phyloP scores from a whole-genome alignment of 2,888 invertebrate species.

The Hylaea fasciaria region DNA sequence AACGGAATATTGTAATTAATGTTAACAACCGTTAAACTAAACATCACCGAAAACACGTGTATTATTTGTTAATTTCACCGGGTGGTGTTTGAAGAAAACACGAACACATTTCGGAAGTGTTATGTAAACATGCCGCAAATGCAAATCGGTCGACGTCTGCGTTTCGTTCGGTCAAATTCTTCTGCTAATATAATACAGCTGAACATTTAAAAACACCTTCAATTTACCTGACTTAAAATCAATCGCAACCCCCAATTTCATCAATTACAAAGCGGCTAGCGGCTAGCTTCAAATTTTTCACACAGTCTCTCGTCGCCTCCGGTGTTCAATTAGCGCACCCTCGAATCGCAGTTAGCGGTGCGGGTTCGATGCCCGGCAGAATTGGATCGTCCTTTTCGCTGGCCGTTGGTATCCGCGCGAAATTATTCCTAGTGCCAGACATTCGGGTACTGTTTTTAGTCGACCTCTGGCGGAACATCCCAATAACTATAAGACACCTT shows the following conservation, averaged over 20 bases:
- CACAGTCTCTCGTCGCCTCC: neutral
- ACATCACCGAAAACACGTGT: slow-evolving; percentile 21
- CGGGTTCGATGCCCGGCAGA: slow-evolving; percentile 40
- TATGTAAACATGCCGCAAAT: slow-evolving; percentile 26
- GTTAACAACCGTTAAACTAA: slow-evolving; percentile 20
- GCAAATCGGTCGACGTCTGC: slow-evolving; percentile 15
- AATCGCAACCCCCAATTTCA: neutral
- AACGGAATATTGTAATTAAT: slow-evolving; percentile 4
- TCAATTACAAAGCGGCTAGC: neutral
- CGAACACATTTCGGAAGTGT: slow-evolving; percentile 27
- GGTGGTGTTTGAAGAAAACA: slow-evolving; percentile 12
- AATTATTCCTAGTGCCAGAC: slow-evolving; percentile 35
- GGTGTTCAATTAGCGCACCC: slow-evolving; percentile 42
- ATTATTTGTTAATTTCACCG: slow-evolving; percentile 17
- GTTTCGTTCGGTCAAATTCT: slow-evolving; percentile 14
- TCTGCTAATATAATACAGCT: slow-evolving; percentile 9
- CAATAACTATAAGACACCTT: too few relatives aligned
- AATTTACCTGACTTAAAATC: too few relatives aligned
- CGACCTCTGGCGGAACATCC: too few relatives aligned
- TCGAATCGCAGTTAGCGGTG: slow-evolving; percentile 32
- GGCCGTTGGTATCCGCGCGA: slow-evolving; percentile 36
- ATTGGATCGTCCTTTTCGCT: slow-evolving; percentile 36
- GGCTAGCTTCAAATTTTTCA: neutral
- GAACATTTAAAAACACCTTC: too few relatives aligned
- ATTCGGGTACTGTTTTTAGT: too few relatives aligned